Conservation (phyloP, 1,140 invertebrate species). For the Drosophila kepulauana region DNA sequence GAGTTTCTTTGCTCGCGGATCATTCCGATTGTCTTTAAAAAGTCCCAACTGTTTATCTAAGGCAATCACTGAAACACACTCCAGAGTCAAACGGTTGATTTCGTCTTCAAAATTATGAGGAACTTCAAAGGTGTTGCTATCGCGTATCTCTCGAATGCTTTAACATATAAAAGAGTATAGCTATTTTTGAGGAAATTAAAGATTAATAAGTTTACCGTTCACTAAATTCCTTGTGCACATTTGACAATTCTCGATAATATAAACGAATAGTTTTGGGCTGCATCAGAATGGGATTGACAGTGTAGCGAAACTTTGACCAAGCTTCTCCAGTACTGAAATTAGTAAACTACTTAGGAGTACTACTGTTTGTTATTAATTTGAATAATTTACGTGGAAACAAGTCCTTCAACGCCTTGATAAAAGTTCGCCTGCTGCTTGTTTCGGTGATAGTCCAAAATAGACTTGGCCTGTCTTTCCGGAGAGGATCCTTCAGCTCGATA, state of each 20-base stretch:
- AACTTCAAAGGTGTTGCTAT: constrained; percentile 86
- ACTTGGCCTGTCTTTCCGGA: constrained; percentile 58
- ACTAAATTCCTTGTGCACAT: constrained; percentile 72
- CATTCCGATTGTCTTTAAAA: constrained; percentile 58
- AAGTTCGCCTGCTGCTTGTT: constrained; percentile 49
- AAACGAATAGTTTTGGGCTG: constrained; percentile 67
- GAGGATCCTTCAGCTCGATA: constrained; percentile 67
- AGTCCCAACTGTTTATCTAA: constrained; percentile 85
- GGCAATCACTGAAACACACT: constrained; percentile 89
- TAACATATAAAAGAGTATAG: background rate
- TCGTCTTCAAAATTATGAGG: constrained; percentile 87
- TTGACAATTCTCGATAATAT: constrained; percentile 68
- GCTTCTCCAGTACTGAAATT: constrained; percentile 50
- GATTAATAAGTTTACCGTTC: constrained; percentile 46
- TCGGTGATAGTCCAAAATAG: constrained; percentile 53
- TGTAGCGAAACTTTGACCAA: constrained; percentile 44
- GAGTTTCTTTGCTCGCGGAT: constrained; percentile 42
- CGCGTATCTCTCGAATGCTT: constrained; percentile 78
- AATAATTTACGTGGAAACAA: constrained; percentile 45
- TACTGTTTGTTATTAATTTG: background rate
- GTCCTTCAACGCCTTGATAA: constrained; percentile 56
- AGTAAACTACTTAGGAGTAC: background rate
- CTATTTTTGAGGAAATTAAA: no score
- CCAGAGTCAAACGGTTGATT: constrained; percentile 89
- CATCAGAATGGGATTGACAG: constrained; percentile 76